Evolutionary conservation across 2,888 invertebrate genomes (phyloP), one percentile per base, ranked within the genome.

Genomic region (Sminthurinus aureus): DNA sequence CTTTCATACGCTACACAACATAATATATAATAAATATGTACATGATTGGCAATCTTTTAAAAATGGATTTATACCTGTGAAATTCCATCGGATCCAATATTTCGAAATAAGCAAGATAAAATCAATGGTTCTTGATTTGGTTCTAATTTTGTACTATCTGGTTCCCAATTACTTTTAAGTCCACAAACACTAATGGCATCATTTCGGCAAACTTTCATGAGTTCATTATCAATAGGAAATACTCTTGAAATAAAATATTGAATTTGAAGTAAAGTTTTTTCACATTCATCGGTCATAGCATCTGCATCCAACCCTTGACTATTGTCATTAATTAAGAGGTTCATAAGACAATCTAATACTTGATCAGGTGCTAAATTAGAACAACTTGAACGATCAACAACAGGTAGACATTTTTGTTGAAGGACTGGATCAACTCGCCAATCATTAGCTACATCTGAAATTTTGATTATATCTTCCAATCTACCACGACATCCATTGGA

Each of bases 191-290:
- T 93, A 4, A 93, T 92, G 2, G 98, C 98, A 91, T 98, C 98
- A 86, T 93, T 93, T 89, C 94, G 95, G 90, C 99, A 99, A 52
- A 95, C 94, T 89, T 94, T 93, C 90, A 96, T 99, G 73, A 99
- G 91, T 88, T 94, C 94, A 0, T 97, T 95, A 91, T 98, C 98
- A 76, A 98, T 91, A 89, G 96, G 96, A 90, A 97, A 99, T 91
- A 99, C 96, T 89, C 99, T 93, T 0, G 97, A 96, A 85, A 99
- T 94, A 91, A 99, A 99, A 91, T 98, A 99, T 90, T 99, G 98
- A 89, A 99, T 97, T 91, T 98, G 97, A 84, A 99, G 92, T 73
- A 99, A 92, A 12, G 97, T 95, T 86, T 95, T 93, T 91, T 98
- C 97, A 92, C 99, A 99, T 20, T 95, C 94, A 84, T 93, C 93